A percentile compares a stretch with the other conserved stretches of the same genome.
These are phyloP conservation scores for Abscondita cerata DNA, from an alignment of 2,888 invertebrate genomes.

Conservation along the genomic window DNA sequence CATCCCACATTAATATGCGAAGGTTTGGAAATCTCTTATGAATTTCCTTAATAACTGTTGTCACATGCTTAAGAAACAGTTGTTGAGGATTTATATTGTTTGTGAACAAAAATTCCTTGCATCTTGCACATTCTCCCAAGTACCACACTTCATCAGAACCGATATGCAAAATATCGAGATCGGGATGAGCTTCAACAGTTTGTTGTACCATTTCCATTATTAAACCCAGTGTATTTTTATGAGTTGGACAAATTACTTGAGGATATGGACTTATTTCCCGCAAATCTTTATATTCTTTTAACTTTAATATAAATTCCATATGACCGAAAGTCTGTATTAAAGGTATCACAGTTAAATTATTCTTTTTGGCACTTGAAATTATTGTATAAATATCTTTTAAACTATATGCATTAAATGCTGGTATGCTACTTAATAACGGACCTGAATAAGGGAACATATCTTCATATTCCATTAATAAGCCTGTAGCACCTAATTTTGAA, in stretches of 20 bases:
- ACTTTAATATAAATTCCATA: constrained; percentile 80
- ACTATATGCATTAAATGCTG: constrained; percentile 71
- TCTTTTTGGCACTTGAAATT: constrained; percentile 61
- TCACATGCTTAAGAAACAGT: constrained; percentile 70
- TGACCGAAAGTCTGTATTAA: constrained; percentile 88
- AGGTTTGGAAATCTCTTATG: constrained; percentile 61
- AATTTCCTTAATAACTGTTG: constrained; percentile 61
- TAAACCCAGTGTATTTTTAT: constrained; percentile 63
- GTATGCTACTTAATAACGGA: constrained; percentile 62
- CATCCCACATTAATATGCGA: constrained; percentile 80
- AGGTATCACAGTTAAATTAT: constrained; percentile 75
- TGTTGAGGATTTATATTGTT: constrained; percentile 61
- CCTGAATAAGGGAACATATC: constrained; percentile 85
- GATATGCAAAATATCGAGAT: constrained; percentile 67
- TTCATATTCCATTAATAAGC: constrained; percentile 83
- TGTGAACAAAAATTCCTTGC: constrained; percentile 56
- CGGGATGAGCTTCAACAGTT: constrained; percentile 66
- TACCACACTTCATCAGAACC: constrained; percentile 86
- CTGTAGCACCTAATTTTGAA: constrained; percentile 73
- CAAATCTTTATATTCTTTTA: constrained; percentile 69
- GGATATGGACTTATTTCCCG: constrained; percentile 69
- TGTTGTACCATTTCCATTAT: constrained; percentile 76
- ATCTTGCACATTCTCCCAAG: constrained; percentile 68
- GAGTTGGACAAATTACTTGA: constrained; percentile 75
- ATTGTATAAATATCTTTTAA: constrained; percentile 62